Percentiles rank a stretch among this genome's conserved stretches.
phyloP scores from a whole-genome alignment of 1,140 invertebrate genomes.

The Lepidotrigona ventralis region DNA sequence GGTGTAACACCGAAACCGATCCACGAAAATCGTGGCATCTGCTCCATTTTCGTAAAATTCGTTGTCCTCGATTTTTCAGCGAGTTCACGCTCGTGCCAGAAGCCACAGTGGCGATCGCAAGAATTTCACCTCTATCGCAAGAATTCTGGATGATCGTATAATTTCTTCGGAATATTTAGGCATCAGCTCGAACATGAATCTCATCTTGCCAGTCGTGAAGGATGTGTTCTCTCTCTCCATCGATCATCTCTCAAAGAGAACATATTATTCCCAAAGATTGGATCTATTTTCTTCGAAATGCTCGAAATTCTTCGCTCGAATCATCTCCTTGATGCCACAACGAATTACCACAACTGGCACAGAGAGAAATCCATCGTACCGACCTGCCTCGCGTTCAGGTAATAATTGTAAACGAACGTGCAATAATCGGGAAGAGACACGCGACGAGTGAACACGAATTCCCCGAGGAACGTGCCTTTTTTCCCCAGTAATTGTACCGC shows the following conservation, averaged over 20 bases:
- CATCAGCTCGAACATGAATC: conserved; percentile 77
- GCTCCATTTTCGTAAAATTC: conserved; percentile 41
- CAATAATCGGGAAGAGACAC: not conserved
- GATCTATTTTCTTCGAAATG: conserved; percentile 78
- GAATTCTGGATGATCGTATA: conserved; percentile 39
- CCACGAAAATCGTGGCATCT: not conserved
- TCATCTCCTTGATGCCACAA: conserved; percentile 83
- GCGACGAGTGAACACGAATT: not conserved
- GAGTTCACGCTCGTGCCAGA: conserved; percentile 56
- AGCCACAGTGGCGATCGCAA: conserved; percentile 43
- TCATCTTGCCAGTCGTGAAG: conserved; percentile 79
- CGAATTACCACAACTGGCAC: conserved; percentile 77
- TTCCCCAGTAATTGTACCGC: conserved; percentile 49
- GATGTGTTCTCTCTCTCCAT: conserved; percentile 76
- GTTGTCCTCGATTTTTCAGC: conserved; percentile 40
- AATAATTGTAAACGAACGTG: conserved; percentile 29
- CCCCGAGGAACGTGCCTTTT: conserved; percentile 6
- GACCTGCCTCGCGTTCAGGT: conserved; percentile 61
- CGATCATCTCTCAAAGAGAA: conserved; percentile 73
- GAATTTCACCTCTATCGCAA: conserved; percentile 42
- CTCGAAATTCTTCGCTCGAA: conserved; percentile 85
- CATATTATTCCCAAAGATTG: conserved; percentile 74
- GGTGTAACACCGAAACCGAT: not conserved
- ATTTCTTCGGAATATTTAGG: conserved; percentile 71
- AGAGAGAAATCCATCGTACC: conserved; percentile 79